phyloP scores from a whole-genome alignment of 2,113 vertebrate genomes.

The Siphamia tubifer region DNA sequence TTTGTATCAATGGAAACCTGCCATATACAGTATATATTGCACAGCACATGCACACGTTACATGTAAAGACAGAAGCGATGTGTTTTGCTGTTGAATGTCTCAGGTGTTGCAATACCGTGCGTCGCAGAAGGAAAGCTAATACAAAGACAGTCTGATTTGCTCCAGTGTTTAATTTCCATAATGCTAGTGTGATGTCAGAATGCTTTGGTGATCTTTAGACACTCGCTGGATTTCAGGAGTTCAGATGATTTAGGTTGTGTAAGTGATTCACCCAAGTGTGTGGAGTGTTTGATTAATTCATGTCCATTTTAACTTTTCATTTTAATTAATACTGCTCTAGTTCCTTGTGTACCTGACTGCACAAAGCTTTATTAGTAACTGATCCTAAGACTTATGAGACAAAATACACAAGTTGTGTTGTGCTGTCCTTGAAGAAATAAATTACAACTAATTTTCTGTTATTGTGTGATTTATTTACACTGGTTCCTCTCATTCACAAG shows the following conservation, averaged over 20 bases:
- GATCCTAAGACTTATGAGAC: neutral
- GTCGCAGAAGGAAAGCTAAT: neutral
- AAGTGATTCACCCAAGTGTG: neutral
- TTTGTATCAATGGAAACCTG: constrained; percentile 30
- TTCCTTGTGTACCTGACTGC: neutral
- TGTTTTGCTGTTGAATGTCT: constrained; percentile 20
- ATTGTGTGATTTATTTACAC: neutral
- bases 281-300: neutral
- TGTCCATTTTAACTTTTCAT: constrained; percentile 5
- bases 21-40: constrained; percentile 15
- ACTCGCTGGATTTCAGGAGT: constrained; percentile 16
- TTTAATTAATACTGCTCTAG: constrained; percentile 5
- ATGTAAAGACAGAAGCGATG: neutral
- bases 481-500: neutral
- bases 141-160: neutral
- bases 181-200: constrained; percentile 14
- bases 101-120: constrained; percentile 21
- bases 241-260: neutral
- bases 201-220: constrained; percentile 2
- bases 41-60: neutral
- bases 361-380: constrained; percentile 34
- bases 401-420: constrained; percentile 1
- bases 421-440: constrained; percentile 28
- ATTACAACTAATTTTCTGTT: constrained; percentile 19
- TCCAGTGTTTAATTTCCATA: neutral